Conservation (phyloP, 92 coral and sea anemone species). For the Micromussa lordhowensis region DNA sequence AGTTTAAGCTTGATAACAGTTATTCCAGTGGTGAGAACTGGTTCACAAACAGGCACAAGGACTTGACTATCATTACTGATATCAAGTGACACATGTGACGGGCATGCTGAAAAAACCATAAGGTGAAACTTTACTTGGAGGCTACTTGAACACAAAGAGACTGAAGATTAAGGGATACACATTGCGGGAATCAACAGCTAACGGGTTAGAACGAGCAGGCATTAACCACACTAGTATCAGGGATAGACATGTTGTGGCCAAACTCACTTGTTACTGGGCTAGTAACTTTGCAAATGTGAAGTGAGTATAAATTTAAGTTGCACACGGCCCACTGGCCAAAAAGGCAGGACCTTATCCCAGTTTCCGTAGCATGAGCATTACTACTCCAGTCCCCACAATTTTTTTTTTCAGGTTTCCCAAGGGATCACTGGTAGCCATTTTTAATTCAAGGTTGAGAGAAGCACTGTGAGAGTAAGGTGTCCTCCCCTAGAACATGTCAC, state of each 20-base stretch:
- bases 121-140: not conserved
- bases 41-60: conserved; percentile 87
- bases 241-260: not conserved
- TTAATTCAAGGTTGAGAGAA: too few species aligned
- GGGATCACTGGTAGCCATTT: too few species aligned
- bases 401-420: too few species aligned
- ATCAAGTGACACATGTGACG: conserved; percentile 92
- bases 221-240: not conserved
- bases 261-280: not conserved
- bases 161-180: not conserved
- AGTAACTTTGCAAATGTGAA: not conserved
- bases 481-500: too few species aligned
- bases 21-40: conserved; percentile 96
- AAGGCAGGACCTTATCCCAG: too few species aligned
- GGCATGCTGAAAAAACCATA: conserved; percentile 69
- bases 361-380: too few species aligned
- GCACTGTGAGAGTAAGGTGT: too few species aligned
- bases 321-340: too few species aligned
- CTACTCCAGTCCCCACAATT: too few species aligned
- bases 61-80: conserved; percentile 82
- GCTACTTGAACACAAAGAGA: not conserved
- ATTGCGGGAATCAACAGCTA: not conserved
- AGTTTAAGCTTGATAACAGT: conserved; percentile 87
- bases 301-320: too few species aligned
- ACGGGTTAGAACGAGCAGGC: not conserved